These are phyloP conservation scores for Cyanoderma ruficeps DNA, from an alignment of 2,113 vertebrate species.

Conservation along the genomic window DNA sequence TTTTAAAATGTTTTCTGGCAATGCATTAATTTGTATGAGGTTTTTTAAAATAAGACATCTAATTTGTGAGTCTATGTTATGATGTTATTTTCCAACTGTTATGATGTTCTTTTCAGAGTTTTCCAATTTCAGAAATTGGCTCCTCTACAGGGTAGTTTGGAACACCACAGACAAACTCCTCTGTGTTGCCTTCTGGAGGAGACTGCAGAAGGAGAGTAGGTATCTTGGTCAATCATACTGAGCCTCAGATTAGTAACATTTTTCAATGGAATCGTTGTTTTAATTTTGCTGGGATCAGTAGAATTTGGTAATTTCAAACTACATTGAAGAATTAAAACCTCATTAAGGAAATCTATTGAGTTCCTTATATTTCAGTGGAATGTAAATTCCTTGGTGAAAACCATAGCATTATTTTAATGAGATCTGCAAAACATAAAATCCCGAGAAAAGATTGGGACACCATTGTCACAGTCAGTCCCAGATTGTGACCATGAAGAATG, in stretches of 20 bases:
- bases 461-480: too few species aligned
- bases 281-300: not conserved
- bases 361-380: not conserved
- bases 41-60: not conserved
- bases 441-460: not conserved
- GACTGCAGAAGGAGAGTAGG: not conserved
- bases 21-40: not conserved
- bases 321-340: not conserved
- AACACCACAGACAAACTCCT: not conserved
- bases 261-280: not conserved
- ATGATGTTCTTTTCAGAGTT: not conserved
- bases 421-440: not conserved
- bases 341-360: not conserved
- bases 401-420: not conserved
- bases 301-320: not conserved
- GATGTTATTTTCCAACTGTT: not conserved
- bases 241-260: not conserved
- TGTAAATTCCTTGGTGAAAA: not conserved
- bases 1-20: not conserved
- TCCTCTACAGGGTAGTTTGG: not conserved
- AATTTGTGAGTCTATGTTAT: not conserved
- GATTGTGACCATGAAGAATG: not conserved
- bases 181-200: not conserved
- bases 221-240: not conserved
- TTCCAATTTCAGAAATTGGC: not conserved